phyloP scores from a whole-genome alignment of 2,113 vertebrate species.

The Aphelocoma coerulescens region DNA sequence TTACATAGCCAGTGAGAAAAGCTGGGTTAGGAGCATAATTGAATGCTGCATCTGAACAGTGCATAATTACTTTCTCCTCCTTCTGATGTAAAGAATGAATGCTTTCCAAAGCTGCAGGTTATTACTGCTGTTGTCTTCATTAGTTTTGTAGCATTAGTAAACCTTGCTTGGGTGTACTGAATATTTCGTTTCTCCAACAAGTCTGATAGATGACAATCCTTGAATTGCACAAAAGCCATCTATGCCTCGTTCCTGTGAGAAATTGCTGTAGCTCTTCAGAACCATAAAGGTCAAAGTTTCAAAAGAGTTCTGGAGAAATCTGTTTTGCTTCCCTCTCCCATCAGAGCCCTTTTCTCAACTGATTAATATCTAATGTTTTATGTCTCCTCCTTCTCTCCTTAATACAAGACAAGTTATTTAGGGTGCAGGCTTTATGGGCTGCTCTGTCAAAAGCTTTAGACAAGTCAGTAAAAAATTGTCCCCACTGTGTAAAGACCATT shows the following conservation, averaged over 20 bases:
- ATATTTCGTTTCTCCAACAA: background rate
- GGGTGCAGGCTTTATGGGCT: constrained; percentile 46
- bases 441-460: constrained; percentile 65
- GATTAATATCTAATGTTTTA: constrained; percentile 52
- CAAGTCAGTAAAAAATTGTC: constrained; percentile 57
- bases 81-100: background rate
- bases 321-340: background rate
- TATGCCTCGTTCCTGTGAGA: background rate
- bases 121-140: background rate
- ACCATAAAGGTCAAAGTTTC: constrained; percentile 24
- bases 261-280: background rate
- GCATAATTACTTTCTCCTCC: background rate
- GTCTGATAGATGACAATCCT: background rate
- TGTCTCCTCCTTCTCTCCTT: constrained; percentile 15
- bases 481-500: constrained; percentile 35
- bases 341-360: constrained; percentile 22
- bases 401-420: constrained; percentile 40
- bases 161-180: background rate
- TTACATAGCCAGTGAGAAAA: background rate
- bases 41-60: background rate
- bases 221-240: background rate
- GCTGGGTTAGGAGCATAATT: background rate
- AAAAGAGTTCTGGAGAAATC: constrained; percentile 19
- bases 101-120: background rate
- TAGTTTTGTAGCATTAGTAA: background rate